Percentiles rank a stretch among this genome's conserved stretches.
These are phyloP conservation scores for Drosophila azteca DNA, from an alignment of 1,140 invertebrate genomes.

Conservation along the genomic window DNA sequence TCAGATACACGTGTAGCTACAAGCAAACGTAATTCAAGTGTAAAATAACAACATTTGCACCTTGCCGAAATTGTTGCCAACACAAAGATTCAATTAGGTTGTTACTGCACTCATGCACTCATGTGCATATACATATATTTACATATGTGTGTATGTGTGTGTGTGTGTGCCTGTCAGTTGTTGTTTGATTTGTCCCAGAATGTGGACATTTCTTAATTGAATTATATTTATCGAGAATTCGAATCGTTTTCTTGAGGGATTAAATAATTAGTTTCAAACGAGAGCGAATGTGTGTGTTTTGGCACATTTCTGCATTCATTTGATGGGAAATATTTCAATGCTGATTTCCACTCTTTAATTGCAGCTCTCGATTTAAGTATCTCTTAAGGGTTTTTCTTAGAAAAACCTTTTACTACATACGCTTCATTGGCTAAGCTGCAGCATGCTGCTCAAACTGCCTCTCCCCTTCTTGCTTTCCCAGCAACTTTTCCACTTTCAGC, in stretches of 20 bases:
- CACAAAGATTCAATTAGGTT: slow-evolving; percentile 48
- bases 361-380: too few relatives aligned
- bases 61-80: slow-evolving; percentile 44
- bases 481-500: neutral
- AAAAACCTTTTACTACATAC: too few relatives aligned
- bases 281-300: neutral
- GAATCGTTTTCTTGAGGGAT: slow-evolving; percentile 14
- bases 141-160: neutral
- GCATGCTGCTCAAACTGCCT: too few relatives aligned
- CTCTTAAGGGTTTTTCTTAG: too few relatives aligned
- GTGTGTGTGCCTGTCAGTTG: slow-evolving; percentile 20
- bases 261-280: slow-evolving; percentile 37
- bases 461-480: too few relatives aligned
- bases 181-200: slow-evolving; percentile 44
- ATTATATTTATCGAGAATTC: slow-evolving; percentile 44
- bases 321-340: neutral
- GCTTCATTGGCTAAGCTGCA: too few relatives aligned
- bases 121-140: slow-evolving; percentile 1
- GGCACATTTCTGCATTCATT: neutral
- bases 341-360: too few relatives aligned
- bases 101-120: slow-evolving; percentile 15
- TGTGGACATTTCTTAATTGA: slow-evolving; percentile 49
- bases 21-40: slow-evolving; percentile 43
- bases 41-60: slow-evolving; percentile 49
- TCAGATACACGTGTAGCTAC: slow-evolving; percentile 34